These are phyloP conservation scores for Ovis aries DNA, from an alignment of 2,113 vertebrate genomes.

Conservation along the genomic window DNA sequence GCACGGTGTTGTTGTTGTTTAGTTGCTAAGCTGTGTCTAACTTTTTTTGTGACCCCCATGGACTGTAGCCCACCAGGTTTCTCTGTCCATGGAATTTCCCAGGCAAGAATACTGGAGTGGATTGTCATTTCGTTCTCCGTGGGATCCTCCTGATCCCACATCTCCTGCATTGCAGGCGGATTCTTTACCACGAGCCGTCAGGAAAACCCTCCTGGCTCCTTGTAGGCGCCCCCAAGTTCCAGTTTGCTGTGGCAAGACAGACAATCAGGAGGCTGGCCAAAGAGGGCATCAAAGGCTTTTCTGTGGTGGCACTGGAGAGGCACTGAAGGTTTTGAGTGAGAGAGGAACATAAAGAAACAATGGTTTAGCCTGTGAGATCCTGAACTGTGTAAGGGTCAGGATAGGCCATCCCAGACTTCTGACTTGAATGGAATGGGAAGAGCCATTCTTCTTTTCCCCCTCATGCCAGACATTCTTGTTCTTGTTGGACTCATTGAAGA, in stretches of 20 bases:
- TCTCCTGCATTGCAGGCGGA: neutral
- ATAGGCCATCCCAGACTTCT: neutral
- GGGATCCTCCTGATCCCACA: neutral
- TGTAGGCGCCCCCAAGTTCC: neutral
- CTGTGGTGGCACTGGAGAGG: neutral
- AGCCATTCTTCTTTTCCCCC: neutral
- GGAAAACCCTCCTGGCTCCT: neutral
- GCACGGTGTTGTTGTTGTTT: neutral
- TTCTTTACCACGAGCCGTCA: neutral
- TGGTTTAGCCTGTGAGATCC: neutral
- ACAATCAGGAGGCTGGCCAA: neutral
- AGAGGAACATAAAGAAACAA: neutral
- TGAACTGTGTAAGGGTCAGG: neutral
- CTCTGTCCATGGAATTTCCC: neutral
- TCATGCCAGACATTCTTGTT: neutral
- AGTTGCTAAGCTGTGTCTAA: neutral
- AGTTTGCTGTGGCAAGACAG: neutral
- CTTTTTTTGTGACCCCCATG: neutral
- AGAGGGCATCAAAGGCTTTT: neutral
- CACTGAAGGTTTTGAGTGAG: neutral
- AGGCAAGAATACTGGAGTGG: neutral
- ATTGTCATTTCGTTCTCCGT: neutral
- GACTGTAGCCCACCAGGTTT: neutral
- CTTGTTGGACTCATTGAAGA: too few relatives aligned
- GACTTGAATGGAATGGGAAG: neutral